Evolutionary conservation across 2,888 invertebrate species (phyloP), one percentile per base, ranked within the genome.

Genomic region (Lucinisca nassula): DNA sequence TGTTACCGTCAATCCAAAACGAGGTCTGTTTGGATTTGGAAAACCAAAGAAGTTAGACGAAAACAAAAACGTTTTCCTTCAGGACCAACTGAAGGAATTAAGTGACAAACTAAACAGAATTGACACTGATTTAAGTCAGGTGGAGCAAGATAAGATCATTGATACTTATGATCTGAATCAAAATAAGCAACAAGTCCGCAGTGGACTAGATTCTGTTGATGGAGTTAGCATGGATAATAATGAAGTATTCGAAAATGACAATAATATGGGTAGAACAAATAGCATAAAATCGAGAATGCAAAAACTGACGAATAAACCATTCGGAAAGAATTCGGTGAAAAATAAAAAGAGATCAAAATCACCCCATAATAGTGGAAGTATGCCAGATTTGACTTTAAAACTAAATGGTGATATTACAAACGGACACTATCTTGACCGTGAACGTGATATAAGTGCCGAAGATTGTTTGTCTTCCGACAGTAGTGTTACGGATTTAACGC

Each of bases 211-310:
- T 21, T 2, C 24, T 27, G n/a, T 45, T 4, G 27, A 74, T 12
- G 74, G 49, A 30, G 8, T 40, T 2, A 38, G 12, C 8, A n/a
- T 1, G 4, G 40, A 49, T 4, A 30, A 12, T n/a, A 74, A 24
- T 49, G 74, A 49, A 14, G 74, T 27, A 14, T 49, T 81, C 45
- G 84, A 77, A 0, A 77, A 76, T 4, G 84, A 84, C n/a, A 79
- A 80, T n/a, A 37, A 79, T 0, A 72, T 79, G 24, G 75, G 55
- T 4, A 78, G 84, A 35, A 38, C 49, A 8, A 90, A 87, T 70
- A 92, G 92, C 78, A 77, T 94, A 10, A 93, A 93, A 83, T 80
- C 87, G 49, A 92, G 92, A 40, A 88, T 94, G 81, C 93, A 94
- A 80, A 93, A 93, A 81, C 88, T 93, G 79, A 92, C 93, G 14